phyloP scores from a whole-genome alignment of 2,888 invertebrate species.

The Hyalella azteca region DNA sequence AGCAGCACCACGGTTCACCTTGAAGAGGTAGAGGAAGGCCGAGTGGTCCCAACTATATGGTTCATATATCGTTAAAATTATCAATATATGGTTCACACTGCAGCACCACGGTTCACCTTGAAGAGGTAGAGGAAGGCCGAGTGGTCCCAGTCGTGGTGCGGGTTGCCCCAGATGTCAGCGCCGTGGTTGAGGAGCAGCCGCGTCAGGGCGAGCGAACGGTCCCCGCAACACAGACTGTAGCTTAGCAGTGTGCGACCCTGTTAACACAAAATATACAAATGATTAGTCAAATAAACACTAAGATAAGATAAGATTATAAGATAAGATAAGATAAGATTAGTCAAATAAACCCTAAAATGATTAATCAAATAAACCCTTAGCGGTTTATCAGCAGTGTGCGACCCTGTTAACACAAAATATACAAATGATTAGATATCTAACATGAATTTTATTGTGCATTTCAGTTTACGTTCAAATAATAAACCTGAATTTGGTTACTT shows the following conservation, averaged over 20 bases:
- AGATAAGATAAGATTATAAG: no score
- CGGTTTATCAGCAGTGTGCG: slow-evolving; percentile 56
- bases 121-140: slow-evolving; percentile 21
- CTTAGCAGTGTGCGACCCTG: slow-evolving; percentile 57
- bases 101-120: neutral
- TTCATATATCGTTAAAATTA: no score
- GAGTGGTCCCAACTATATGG: slow-evolving; percentile 29
- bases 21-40: slow-evolving; percentile 22
- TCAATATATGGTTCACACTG: no score
- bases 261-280: neutral
- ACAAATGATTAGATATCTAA: no score
- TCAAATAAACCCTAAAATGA: no score
- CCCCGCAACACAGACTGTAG: slow-evolving; percentile 55
- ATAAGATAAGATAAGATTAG: no score
- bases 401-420: slow-evolving; percentile 37
- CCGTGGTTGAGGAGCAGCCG: slow-evolving; percentile 58
- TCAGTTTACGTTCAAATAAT: no score
- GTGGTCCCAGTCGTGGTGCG: slow-evolving; percentile 19
- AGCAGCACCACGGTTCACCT: no score
- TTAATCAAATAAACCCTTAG: no score
- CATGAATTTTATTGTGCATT: no score
- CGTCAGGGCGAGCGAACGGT: slow-evolving; percentile 51
- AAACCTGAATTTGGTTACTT: no score
- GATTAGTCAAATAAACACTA: no score
- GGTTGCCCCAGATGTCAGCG: slow-evolving; percentile 55